Base-by-base conservation (phyloP, 1,140 invertebrate genomes). In the Coptotermes formosanus region DNA sequence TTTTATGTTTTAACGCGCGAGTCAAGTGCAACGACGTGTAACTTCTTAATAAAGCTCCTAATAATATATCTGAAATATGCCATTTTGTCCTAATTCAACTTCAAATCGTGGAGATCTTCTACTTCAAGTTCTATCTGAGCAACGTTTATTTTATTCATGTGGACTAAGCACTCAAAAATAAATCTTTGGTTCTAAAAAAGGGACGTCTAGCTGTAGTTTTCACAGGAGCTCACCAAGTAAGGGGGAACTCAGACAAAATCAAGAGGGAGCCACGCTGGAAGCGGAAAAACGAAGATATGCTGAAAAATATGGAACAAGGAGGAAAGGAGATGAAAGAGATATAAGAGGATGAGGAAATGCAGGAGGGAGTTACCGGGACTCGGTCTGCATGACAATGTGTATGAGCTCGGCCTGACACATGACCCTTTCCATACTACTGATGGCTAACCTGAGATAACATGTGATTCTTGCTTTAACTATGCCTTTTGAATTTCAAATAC, bases 401-500 rank as follows among this genome's bases (percentile, higher is more conserved):
- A 75, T 30, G 64, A 75, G 64, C 6, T 75, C 64, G 64, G n/a
- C 9, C n/a, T 75, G 64, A 75, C 64, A 75, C n/a, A 75, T 75
- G 64, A 75, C 64, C 64, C 64, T 75, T 30, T 30, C 64, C n/a
- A 75, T 30, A 75, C 64, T 75, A 30, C 25, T 30, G 64, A 75
- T 75, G 64, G 64, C 64, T 75, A 75, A 75, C 64, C 64, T 30
- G 64, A 75, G n/a, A 75, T 75, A 75, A 75, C 64, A 30, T 75
- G 25, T 75, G 64, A 75, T 75, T 75, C 64, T 75, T 75, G 64
- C 25, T 75, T 75, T 75, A 75, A n/a, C 25, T 75, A 75, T 75
- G 64, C 64, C 64, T 3, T 75, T 75, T 75, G 64, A 75, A 75
- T 75, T 75, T 75, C 64, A 75, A 75, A 75, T 75, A 75, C n/a